Conservation (phyloP, 2,113 vertebrate species). For the Hylia prasina region DNA sequence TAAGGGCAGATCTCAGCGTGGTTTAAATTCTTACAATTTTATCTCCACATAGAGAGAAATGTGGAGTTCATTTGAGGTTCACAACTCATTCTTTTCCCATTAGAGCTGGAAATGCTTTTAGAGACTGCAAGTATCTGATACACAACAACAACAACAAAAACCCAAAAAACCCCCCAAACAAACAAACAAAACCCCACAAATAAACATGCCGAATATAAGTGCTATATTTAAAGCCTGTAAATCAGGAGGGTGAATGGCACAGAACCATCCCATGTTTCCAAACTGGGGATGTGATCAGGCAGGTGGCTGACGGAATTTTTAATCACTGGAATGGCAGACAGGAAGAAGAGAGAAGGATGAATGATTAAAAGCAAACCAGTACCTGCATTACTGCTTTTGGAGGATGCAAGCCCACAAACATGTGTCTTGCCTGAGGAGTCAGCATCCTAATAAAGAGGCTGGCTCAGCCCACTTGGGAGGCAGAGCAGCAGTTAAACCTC, state of each 20-base stretch:
- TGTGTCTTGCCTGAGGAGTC: neutral
- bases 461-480: neutral
- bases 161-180: neutral
- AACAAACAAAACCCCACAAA: neutral
- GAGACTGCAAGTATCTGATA: neutral
- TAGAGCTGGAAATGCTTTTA: neutral
- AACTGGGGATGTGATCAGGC: rapidly evolving
- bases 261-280: neutral
- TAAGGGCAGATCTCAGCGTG: neutral
- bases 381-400: conserved; percentile 14
- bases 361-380: conserved; percentile 3
- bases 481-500: neutral
- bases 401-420: conserved; percentile 22
- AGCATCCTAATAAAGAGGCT: neutral
- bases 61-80: neutral
- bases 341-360: neutral
- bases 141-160: neutral
- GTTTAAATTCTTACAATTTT: neutral
- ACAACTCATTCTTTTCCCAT: neutral
- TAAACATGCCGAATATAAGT: neutral
- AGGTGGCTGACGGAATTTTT: neutral
- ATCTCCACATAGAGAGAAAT: neutral
- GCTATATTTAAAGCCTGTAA: neutral
- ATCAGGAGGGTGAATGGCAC: neutral
- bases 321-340: neutral